phyloP scores from a whole-genome alignment of 2,888 invertebrate genomes.

The Agrotis clavis region DNA sequence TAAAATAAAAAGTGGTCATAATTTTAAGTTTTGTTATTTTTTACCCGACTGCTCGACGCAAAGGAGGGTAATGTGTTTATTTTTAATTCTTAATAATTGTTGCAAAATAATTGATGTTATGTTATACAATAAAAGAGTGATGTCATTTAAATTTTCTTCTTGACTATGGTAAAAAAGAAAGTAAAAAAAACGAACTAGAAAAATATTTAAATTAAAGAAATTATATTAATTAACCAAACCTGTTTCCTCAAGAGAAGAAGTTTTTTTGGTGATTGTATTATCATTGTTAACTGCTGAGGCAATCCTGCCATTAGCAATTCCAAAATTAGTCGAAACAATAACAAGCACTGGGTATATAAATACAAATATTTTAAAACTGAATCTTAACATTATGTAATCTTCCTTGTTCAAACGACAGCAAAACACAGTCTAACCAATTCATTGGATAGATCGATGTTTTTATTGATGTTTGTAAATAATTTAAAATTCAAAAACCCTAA shows the following conservation, averaged over 20 bases:
- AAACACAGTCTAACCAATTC: constrained; percentile 33
- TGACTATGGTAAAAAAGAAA: not conserved
- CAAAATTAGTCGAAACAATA: constrained; percentile 11
- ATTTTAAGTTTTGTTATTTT: too few relatives aligned
- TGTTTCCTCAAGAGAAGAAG: constrained; percentile 16
- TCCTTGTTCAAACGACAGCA: constrained; percentile 36
- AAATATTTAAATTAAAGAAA: not conserved
- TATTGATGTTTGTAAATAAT: constrained; percentile 41
- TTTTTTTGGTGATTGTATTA: constrained; percentile 12
- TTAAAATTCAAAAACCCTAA: constrained; percentile 38
- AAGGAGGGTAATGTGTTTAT: too few relatives aligned
- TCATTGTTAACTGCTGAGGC: not conserved
- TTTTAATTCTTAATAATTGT: too few relatives aligned
- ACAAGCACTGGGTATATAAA: constrained; percentile 19
- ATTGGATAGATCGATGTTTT: constrained; percentile 29
- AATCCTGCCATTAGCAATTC: constrained; percentile 2
- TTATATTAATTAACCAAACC: constrained; percentile 26
- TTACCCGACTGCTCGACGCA: too few relatives aligned
- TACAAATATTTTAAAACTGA: constrained; percentile 29
- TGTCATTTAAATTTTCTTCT: not conserved
- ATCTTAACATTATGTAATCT: constrained; percentile 37
- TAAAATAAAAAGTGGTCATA: too few relatives aligned
- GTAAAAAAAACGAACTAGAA: not conserved
- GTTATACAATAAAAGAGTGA: not conserved
- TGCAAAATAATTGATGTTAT: too few relatives aligned